Base-by-base conservation (phyloP, 2,113 vertebrate species). In the Eolophus roseicapilla region DNA sequence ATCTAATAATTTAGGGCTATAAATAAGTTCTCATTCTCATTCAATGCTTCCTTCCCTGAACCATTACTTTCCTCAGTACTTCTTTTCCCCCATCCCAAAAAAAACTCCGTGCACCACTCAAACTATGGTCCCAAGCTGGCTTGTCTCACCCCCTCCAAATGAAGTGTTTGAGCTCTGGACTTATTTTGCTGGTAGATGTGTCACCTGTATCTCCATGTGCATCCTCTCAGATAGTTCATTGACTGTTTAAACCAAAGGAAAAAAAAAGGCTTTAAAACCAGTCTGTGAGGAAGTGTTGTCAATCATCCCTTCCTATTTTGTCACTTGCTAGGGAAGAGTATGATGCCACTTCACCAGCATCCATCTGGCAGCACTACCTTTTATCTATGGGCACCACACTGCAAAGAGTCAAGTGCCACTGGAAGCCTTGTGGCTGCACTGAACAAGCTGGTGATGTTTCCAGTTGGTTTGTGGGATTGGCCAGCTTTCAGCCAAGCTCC, bases 281-380 rank as follows among this genome's bases (percentile, higher is more conserved):
- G 3, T 37, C 49, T 62, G 8, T 14, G 9, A 74, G 44, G 43
- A 77, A 18, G 14, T 55, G 37, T n/a, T 44, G 10, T 50, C 60
- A 69, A 24, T 37, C 1, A 0, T 64, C 49, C 14, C 20, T 68
- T 86, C 18, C 17, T 41, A 3, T 52, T 59, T 68, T n/a, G 13
- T 55, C 28, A 1, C 18, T 59, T 2, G 0, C 4, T 25, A 27
- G 16, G 16, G n/a, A 86, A 37, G 47, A 44, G 41, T n/a, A 17
- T 3, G 33, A 27, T 24, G 18, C 1, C 1, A 1, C 20, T 80
- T 59, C 14, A 29, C 13, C 31, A 68, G 13, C 0, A 0, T 8
- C 20, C 37, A 28, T 13, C 53, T 81, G 33, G n/a, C 17, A 27
- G 15, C 27, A 24, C 6, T 1, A 21, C 20, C 39, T n/a, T 57